A percentile compares a stretch with the other conserved stretches of the same genome.
Evolutionary conservation across 2,888 invertebrate genomes (phyloP).

Genomic region (Nephrotoma guestfalica): DNA sequence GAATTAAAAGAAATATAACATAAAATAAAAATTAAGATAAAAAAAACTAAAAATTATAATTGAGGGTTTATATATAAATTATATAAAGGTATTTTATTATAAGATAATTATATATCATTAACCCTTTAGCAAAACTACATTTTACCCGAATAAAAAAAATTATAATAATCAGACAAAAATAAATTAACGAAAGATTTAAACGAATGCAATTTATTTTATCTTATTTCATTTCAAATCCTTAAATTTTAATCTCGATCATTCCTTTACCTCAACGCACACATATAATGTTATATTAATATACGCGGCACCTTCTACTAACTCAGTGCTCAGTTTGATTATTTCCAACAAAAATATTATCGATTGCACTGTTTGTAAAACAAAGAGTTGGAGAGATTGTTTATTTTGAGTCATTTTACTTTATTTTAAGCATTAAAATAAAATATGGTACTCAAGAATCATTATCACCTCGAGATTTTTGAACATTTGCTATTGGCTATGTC

Average conservation of each 20-base stretch:
- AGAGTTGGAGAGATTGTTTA: too few species aligned
- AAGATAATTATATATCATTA: constrained; percentile 4
- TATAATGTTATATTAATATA: too few species aligned
- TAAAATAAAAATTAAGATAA: not conserved
- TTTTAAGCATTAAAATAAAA: too few species aligned
- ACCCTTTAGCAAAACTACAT: constrained; percentile 1
- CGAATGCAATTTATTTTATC: not conserved
- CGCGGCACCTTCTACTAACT: too few species aligned
- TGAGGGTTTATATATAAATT: constrained; percentile 2
- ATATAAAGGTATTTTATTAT: constrained; percentile 4
- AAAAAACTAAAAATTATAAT: not conserved
- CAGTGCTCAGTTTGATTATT: too few species aligned
- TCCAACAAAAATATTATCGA: too few species aligned
- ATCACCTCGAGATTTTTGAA: too few species aligned
- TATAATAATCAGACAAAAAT: not conserved
- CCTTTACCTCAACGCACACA: not conserved
- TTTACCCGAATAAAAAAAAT: not conserved
- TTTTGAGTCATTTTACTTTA: too few species aligned
- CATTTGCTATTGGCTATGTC: too few species aligned
- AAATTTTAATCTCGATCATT: not conserved
- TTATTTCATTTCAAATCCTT: not conserved
- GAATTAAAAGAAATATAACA: not conserved
- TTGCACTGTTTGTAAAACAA: too few species aligned
- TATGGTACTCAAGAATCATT: too few species aligned
- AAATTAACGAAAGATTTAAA: not conserved